Base-by-base conservation (phyloP, 2,797 vertebrate genomes). In the Bradypus variegatus region DNA sequence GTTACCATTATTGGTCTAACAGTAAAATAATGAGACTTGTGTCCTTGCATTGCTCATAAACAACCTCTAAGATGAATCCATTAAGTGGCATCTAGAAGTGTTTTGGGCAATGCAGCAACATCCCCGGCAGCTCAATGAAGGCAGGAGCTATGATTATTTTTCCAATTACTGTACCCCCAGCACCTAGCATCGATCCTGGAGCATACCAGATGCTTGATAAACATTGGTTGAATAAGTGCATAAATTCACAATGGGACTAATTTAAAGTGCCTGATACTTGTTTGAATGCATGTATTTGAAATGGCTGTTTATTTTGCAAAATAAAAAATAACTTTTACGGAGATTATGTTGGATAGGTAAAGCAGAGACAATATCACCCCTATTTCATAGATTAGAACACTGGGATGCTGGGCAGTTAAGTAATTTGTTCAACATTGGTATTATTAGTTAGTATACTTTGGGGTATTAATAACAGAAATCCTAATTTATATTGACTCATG, bases 271-370 rank as follows among this genome's bases (percentile, higher is more conserved):
- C 48, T 62, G 55, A 55, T 19, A 65, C 16, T 86, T 50, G 25
- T 53, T 83, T 80, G 67, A 90, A 31, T 86, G 23, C 50, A 53
- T 62, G 53, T 65, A 79, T 90, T 87, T 85, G 75, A 84, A 84
- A 88, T 65, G 75, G 18, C 65, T 72, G 13, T 80, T 67, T 87
- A 60, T 69, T 87, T 85, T 85, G 31, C 21, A 86, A 94, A 90
- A 60, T 88, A 58, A 88, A 88, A 88, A 45, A 38, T 7, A 33
- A 87, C 27, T 79, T 78, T 83, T 84, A 80, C 3, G 60, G 69
- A 76, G 45, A 69, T 62, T 79, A 53, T 60, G 3, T 41, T 82
- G 9, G 19, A 16, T 41, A 78, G 45, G 92, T 62, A 69, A 33
- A 41, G n/a, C 48, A 58, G 58, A 76, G 86, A 92, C 14, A 83